Percentiles rank a stretch among this genome's conserved stretches.
Evolutionary conservation across 1,140 invertebrate genomes (phyloP).

Genomic region (Melipona quadrifasciata): DNA sequence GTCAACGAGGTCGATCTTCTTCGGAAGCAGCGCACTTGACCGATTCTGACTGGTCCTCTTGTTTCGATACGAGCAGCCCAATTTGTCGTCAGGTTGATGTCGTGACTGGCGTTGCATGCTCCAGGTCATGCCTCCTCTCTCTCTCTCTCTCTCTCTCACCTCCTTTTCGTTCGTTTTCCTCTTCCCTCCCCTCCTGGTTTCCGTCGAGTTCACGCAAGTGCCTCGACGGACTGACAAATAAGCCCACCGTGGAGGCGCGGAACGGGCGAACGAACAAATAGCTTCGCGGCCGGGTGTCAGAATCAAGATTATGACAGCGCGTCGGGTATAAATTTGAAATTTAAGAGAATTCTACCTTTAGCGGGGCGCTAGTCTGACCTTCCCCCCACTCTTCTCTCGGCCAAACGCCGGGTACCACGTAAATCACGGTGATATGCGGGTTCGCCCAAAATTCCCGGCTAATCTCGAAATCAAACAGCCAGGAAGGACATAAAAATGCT

Average conservation of each 20-base stretch:
- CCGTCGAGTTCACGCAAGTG: slow-evolving; percentile 50
- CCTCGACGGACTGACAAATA: slow-evolving; percentile 71
- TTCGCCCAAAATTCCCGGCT: slow-evolving; percentile 81
- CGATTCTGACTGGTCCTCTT: background rate
- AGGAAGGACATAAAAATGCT: slow-evolving; percentile 80
- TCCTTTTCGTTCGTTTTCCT: slow-evolving; percentile 4
- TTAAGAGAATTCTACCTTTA: slow-evolving; percentile 77
- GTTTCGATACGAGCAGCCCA: slow-evolving; percentile 14
- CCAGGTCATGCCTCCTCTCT: background rate
- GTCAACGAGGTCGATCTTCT: slow-evolving; percentile 13
- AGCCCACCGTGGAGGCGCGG: slow-evolving; percentile 73
- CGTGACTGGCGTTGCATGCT: slow-evolving; percentile 25
- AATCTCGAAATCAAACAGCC: slow-evolving; percentile 81
- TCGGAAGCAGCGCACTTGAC: background rate
- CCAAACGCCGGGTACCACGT: slow-evolving; percentile 70
- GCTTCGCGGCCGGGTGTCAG: slow-evolving; percentile 72
- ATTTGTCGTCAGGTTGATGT: slow-evolving; percentile 17
- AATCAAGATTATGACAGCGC: slow-evolving; percentile 80
- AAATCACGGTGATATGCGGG: slow-evolving; percentile 82
- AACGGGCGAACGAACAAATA: slow-evolving; percentile 64
- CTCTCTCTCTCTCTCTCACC: background rate
- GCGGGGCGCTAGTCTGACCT: slow-evolving; percentile 47
- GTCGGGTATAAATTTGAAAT: slow-evolving; percentile 81
- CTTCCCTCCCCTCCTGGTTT: slow-evolving; percentile 14
- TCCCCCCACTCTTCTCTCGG: background rate